Evolutionary conservation across 2,797 vertebrate genomes (phyloP), one percentile per base, ranked within the genome.

Genomic region (Calcarius lapponicus): DNA sequence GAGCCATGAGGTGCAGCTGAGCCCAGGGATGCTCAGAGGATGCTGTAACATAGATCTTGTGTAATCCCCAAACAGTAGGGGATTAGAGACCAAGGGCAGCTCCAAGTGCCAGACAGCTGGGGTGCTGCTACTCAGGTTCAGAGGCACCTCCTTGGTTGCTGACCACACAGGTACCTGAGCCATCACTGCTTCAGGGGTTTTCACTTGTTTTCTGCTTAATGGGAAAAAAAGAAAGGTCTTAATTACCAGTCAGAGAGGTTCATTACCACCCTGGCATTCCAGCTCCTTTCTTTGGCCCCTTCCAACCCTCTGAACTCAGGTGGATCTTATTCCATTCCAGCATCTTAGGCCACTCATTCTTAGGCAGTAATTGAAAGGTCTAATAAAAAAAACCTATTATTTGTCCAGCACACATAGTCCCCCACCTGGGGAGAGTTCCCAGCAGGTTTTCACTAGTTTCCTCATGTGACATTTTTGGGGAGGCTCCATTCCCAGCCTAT

Each of bases 401-500:
- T 88, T 6, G 28, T 73, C 65, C 19, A 0, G 94, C 66, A 95
- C 92, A 42, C 66, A 92, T n/a, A 61, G 69, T 90, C 10, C 47
- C 45, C 66, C 62, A 64, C 93, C 93, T 15, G 22, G 32, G 61
- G 80, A 88, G 86, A 7, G 56, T 7, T 93, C 88, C 61, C 85
- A 74, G 92, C 58, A 6, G 88, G 61, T 42, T 74, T 75, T 70
- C 60, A 26, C 36, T 28, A 25, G 21, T 91, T 65, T 79, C 56
- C 25, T 79, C 91, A 86, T 8, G 25, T 81, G 92, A 26, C 71
- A 9, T 66, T 80, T 86, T 74, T 53, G 9, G n/a, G 58, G 66
- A 72, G 70, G 88, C 69, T 90, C 84, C 51, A 8, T 79, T 94
- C 54, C 87, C 89, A 95, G 40, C 64, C 93, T 74, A 34, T 92